Evolutionary conservation across 2,797 vertebrate genomes (phyloP).

Genomic region (Phrynocephalus vlangalii): DNA sequence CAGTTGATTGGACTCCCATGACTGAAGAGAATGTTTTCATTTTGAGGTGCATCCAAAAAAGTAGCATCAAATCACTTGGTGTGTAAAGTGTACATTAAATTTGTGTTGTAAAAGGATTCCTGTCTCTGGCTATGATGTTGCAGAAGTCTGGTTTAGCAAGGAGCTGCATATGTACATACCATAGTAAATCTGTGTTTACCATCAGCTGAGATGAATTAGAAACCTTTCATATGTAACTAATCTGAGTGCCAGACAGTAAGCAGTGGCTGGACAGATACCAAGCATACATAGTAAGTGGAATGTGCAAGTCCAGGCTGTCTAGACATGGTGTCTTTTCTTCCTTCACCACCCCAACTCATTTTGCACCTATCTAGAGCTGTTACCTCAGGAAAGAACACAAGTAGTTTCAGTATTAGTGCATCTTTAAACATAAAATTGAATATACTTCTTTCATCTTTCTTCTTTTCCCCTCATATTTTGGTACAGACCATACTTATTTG

Average conservation of each 20-base stretch:
- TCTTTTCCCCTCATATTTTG: no score
- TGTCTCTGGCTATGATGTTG: neutral
- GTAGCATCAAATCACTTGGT: neutral
- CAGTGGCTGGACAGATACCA: neutral
- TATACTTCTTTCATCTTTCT: no score
- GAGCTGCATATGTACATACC: neutral
- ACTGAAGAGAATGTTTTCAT: neutral
- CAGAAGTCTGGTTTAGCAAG: neutral
- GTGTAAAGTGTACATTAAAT: neutral
- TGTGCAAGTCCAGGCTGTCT: neutral
- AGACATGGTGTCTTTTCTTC: constrained; percentile 6
- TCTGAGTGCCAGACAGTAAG: neutral
- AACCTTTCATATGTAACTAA: neutral
- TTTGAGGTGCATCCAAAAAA: neutral
- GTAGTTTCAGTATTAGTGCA: constrained; percentile 26
- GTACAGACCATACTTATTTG: neutral
- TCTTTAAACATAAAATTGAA: no score
- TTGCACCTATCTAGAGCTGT: neutral
- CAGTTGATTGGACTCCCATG: neutral
- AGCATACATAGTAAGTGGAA: neutral
- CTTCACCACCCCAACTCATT: no score
- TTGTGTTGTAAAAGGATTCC: neutral
- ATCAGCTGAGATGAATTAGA: neutral
- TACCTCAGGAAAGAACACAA: constrained; percentile 24
- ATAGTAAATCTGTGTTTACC: neutral